A percentile compares a stretch with the other conserved stretches of the same genome.
These are phyloP conservation scores for Clytia hemisphaerica DNA, from an alignment of 30 jellyfish, hydroid and myxozoan genomes.

Conservation along the genomic window DNA sequence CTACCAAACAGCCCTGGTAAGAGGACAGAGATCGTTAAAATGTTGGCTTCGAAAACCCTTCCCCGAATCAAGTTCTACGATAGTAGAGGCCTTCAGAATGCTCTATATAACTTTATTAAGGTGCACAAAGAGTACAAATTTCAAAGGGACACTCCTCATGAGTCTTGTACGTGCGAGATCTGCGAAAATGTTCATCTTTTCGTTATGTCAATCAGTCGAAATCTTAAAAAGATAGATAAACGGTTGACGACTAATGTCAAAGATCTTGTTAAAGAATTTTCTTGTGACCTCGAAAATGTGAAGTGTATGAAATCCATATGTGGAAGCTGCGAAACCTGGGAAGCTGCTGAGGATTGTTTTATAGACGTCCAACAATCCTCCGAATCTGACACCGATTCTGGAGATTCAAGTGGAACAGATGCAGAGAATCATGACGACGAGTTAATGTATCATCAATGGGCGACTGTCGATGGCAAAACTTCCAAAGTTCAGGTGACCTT, in stretches of 20 bases:
- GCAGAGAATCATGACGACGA: neutral
- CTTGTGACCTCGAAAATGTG: neutral
- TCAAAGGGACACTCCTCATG: neutral
- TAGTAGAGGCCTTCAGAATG: neutral
- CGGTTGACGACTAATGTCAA: neutral
- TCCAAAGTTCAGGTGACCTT: neutral
- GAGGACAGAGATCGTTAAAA: constrained; percentile 1
- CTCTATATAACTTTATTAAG: neutral
- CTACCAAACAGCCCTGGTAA: constrained; percentile 34
- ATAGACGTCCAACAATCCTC: neutral
- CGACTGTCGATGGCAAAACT: neutral
- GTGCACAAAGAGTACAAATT: neutral
- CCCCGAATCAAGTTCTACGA: neutral
- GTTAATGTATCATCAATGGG: neutral
- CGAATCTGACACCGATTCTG: neutral
- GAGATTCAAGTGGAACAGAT: neutral
- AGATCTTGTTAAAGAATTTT: neutral
- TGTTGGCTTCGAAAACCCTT: constrained; percentile 15
- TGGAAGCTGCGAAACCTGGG: constrained; percentile 3
- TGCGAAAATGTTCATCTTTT: neutral
- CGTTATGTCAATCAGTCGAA: neutral
- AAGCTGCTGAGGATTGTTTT: neutral
- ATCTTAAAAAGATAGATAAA: neutral
- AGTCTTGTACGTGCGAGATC: neutral
- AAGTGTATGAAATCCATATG: neutral